Evolutionary conservation across 1,140 invertebrate genomes (phyloP).

Genomic region (Parasteatoda tepidariorum): DNA sequence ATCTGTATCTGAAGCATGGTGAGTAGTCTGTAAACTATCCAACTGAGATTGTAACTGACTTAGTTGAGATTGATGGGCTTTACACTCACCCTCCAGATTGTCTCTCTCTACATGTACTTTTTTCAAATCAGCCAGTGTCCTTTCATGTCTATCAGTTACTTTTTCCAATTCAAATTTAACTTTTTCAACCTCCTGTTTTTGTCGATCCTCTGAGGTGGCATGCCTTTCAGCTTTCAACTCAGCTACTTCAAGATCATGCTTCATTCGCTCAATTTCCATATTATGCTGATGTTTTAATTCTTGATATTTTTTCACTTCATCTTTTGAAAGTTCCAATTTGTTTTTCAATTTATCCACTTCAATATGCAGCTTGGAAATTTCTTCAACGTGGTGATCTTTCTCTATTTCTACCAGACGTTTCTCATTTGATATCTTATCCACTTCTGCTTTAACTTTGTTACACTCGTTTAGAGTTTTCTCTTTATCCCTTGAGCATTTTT

Average conservation of each 20-base stretch:
- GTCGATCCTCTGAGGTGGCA: slow-evolving; percentile 79
- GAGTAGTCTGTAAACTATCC: slow-evolving; percentile 34
- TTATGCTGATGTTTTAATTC: slow-evolving; percentile 62
- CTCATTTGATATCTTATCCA: slow-evolving; percentile 57
- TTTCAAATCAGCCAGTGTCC: slow-evolving; percentile 81
- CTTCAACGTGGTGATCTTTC: slow-evolving; percentile 58
- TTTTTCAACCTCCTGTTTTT: slow-evolving; percentile 82
- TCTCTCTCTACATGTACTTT: slow-evolving; percentile 74
- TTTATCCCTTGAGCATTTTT: slow-evolving; percentile 76
- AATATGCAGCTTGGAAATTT: slow-evolving; percentile 71
- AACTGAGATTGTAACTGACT: slow-evolving; percentile 37
- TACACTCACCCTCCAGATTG: slow-evolving; percentile 64
- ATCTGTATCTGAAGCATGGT: slow-evolving; percentile 36
- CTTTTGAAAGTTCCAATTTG: slow-evolving; percentile 60
- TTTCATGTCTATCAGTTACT: slow-evolving; percentile 84
- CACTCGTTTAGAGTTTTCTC: slow-evolving; percentile 74
- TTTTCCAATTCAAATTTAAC: slow-evolving; percentile 88
- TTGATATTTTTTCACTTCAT: slow-evolving; percentile 60
- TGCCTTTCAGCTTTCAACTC: slow-evolving; percentile 82
- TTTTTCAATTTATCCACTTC: slow-evolving; percentile 78
- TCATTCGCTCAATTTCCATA: slow-evolving; percentile 63
- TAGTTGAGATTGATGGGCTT: slow-evolving; percentile 54
- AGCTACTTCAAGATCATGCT: slow-evolving; percentile 75
- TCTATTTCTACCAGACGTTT: slow-evolving; percentile 65
- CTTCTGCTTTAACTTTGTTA: slow-evolving; percentile 65